phyloP scores from a whole-genome alignment of 2,797 vertebrate genomes.

The Danio choprae region DNA sequence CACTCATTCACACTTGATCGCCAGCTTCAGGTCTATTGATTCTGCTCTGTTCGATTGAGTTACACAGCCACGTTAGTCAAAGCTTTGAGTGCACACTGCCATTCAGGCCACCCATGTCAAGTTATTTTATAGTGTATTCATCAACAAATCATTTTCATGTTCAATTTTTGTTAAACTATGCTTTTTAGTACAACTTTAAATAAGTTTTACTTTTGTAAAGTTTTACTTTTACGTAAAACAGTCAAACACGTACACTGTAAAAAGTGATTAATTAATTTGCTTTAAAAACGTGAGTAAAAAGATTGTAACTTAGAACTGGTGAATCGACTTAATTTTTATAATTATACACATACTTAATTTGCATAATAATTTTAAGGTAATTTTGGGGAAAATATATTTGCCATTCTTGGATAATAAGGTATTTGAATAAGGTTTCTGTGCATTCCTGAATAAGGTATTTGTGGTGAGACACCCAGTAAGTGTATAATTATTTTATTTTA shows the following conservation, averaged over 20 bases:
- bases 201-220: not conserved
- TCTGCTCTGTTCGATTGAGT: not conserved
- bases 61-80: not conserved
- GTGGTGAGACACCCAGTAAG: no score
- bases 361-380: no score
- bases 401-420: no score
- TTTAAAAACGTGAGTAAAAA: no score
- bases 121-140: not conserved
- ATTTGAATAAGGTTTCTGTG: no score
- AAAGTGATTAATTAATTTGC: no score
- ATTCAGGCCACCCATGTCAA: not conserved
- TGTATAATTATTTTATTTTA: no score
- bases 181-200: not conserved
- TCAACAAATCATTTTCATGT: not conserved
- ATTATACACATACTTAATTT: no score
- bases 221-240: not conserved
- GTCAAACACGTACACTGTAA: not conserved
- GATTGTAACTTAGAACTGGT: no score
- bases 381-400: no score
- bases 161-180: not conserved
- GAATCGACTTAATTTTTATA: no score
- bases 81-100: not conserved
- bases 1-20: slow-evolving; percentile 21
- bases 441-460: no score
- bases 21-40: slow-evolving; percentile 2